phyloP scores from a whole-genome alignment of 1,140 invertebrate genomes.

The Heliothis virescens region DNA sequence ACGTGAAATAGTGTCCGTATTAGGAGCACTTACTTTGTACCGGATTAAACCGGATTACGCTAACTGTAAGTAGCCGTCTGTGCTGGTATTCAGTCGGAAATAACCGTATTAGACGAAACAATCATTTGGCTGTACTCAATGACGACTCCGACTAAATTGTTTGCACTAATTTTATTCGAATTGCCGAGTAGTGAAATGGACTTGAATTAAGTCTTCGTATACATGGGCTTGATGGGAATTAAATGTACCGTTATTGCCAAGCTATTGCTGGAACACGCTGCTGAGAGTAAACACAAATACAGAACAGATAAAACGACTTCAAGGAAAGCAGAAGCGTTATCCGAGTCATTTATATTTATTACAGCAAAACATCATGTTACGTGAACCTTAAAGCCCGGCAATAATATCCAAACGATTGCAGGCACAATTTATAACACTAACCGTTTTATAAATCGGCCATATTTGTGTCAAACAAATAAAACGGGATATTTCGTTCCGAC shows the following conservation, averaged over 20 bases:
- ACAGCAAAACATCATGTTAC: constrained; percentile 3
- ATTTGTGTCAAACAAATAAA: constrained; percentile 24
- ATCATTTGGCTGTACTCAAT: constrained; percentile 43
- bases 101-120: constrained; percentile 55
- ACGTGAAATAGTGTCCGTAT: constrained; percentile 79
- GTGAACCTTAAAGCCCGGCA: background rate
- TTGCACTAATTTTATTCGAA: constrained; percentile 43
- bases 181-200: constrained; percentile 31
- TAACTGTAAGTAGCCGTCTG: constrained; percentile 69
- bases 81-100: constrained; percentile 52
- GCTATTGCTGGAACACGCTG: constrained; percentile 1
- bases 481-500: constrained; percentile 19
- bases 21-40: constrained; percentile 78
- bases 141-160: constrained; percentile 28
- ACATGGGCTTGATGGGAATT: constrained; percentile 33
- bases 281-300: constrained; percentile 8
- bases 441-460: background rate
- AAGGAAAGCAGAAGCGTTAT: constrained; percentile 7
- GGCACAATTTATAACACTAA: constrained; percentile 4
- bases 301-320: constrained; percentile 22
- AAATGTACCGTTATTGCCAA: constrained; percentile 28
- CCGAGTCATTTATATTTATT: constrained; percentile 26
- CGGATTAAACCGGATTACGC: constrained; percentile 75
- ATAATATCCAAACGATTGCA: constrained; percentile 1
- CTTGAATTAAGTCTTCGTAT: constrained; percentile 39